Conservation (phyloP, 2,113 vertebrate genomes). For the Centropristis striata region DNA sequence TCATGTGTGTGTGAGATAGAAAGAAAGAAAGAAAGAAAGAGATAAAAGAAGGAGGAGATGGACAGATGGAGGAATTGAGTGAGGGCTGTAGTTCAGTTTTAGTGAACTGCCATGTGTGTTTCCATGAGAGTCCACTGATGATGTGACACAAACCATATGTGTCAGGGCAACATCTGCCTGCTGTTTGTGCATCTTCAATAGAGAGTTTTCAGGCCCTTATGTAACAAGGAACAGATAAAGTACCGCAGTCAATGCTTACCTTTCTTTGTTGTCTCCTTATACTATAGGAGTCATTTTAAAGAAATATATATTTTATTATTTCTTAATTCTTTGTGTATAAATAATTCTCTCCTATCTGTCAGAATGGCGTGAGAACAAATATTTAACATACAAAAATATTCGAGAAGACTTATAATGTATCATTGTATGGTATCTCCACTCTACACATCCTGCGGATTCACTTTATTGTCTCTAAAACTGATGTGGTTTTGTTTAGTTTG, state of each 20-base stretch:
- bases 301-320: neutral
- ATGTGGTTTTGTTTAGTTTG: neutral
- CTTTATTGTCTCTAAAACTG: too few relatives aligned
- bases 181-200: conserved; percentile 32
- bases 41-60: conserved; percentile 67
- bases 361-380: too few relatives aligned
- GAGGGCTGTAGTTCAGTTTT: conserved; percentile 65
- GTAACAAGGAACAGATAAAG: conserved; percentile 42
- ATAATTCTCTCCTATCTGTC: too few relatives aligned
- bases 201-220: neutral
- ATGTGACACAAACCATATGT: conserved; percentile 79
- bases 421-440: neutral
- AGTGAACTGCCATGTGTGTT: conserved; percentile 68
- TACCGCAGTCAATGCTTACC: neutral
- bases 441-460: neutral
- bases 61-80: conserved; percentile 68
- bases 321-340: neutral
- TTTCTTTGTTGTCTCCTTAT: conserved; percentile 1
- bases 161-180: conserved; percentile 63
- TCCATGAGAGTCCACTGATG: conserved; percentile 60
- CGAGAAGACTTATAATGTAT: neutral
- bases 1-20: conserved; percentile 22
- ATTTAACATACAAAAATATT: too few relatives aligned
- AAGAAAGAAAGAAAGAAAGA: conserved; percentile 51
- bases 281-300: neutral